A percentile compares a stretch with the other conserved stretches of the same genome.
phyloP scores from a whole-genome alignment of 1,140 invertebrate species.

The Euura lappo region DNA sequence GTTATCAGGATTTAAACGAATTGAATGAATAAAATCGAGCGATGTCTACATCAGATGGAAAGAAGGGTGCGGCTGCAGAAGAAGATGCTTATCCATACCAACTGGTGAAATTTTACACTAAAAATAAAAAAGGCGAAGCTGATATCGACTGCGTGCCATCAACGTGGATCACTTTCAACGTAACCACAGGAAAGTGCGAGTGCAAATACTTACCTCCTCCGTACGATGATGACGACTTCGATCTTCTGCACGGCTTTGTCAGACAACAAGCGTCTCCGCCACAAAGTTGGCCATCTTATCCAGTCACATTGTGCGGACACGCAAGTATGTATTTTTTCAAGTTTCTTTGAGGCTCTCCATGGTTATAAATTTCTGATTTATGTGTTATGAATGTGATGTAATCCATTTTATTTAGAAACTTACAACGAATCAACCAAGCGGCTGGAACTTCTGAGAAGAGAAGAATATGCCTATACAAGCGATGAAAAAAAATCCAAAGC shows the following conservation, averaged over 20 bases:
- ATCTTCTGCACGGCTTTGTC: background rate
- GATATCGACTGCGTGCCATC: background rate
- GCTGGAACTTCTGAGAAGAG: background rate
- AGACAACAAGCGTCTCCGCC: background rate
- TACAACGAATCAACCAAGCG: background rate
- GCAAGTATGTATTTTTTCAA: background rate
- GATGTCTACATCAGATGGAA: background rate
- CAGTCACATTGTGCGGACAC: background rate
- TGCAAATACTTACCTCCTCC: background rate
- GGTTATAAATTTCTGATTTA: background rate
- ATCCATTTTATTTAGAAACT: background rate
- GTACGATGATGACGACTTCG: background rate
- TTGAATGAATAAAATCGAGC: background rate
- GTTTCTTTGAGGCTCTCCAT: background rate
- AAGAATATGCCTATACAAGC: background rate
- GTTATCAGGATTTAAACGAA: no score
- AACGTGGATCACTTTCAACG: background rate
- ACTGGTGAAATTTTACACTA: background rate
- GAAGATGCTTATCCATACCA: background rate
- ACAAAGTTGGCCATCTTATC: background rate
- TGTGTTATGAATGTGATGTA: background rate
- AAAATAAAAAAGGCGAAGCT: background rate
- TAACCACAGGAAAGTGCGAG: background rate
- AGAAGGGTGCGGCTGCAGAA: background rate
- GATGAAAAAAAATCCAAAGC: background rate